Evolutionary conservation across 2,797 vertebrate species (phyloP), one percentile per base, ranked within the genome.

Genomic region (Cossypha niveicapilla): DNA sequence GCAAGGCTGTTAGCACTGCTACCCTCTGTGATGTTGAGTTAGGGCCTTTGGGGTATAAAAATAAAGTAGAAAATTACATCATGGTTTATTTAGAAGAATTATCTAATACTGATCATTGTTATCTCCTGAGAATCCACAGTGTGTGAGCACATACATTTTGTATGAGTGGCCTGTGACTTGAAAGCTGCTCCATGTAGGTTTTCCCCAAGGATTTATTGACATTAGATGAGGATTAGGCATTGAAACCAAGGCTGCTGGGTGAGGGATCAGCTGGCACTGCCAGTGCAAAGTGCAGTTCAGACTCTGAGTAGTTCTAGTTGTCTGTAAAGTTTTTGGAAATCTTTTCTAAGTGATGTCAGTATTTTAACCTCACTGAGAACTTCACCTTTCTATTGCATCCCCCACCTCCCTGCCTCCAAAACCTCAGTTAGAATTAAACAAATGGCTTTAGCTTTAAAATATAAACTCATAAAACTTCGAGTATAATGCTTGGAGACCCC

Each of bases 371-470:
- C 37, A 4, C 42, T 51, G 57, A 70, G 61, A 83, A 9, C 9
- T 39, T 21, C 7, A 19, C 17, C 13, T 71, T 85, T 47, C 22
- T 8, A 1, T 22, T 58, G 32, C 14, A 32, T 44, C 25, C 37
- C 17, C 10, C 7, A 2, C 28, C 27, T 79, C 27, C 25, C 35
- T 78, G 37, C 45, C 71, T 25, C 56, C 39, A 21, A 41, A 60
- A 8, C n/a, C 62, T 63, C 58, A 30, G 21, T 13, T 10, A 21
- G 39, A 62, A 62, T 73, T 6, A 25, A 88, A 37, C 24, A 58
- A 58, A 70, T 73, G 32, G 50, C 68, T 73, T 30, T 1, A 92
- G 56, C 51, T 88, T 66, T 84, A 58, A 63, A 71, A 62, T 44
- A 48, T 2, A 48, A 91, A 67, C 7, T 22, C 27, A n/a, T 58